Evolutionary conservation across 2,797 vertebrate species (phyloP), one percentile per base, ranked within the genome.

Genomic region (Schizothorax lantsangensis): DNA sequence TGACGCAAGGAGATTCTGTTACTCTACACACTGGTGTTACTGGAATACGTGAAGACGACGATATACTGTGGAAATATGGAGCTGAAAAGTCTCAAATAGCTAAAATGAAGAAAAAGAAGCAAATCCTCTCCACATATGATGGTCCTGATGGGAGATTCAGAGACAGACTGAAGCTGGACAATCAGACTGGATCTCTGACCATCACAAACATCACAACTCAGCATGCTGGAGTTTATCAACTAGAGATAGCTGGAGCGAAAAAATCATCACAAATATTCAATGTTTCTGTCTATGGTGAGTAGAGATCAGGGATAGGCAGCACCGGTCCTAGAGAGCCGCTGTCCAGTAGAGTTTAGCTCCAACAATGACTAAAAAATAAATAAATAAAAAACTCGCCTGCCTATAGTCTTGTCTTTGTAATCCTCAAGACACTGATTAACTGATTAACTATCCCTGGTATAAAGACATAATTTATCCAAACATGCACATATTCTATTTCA

Each of bases 51-150:
- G 19, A 17, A 47, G 1, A 1, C 0, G 6, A 73, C 0, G 0
- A 47, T 0, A 4, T 73, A 7, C 0, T 17, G 43, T 73, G 71
- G 71, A 47, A 4, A 0, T 73, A 0, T 73, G 6, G 40, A 43
- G 40, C 9, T 43, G 40, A 73, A 73, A 73, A 26, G 0, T 26
- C 1, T 4, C 1, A 0, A 0, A 45, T 73, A 45, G 23, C 36
- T 2, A 2, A 11, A 69, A 69, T 2, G 0, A 38, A 2, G 0
- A 38, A 36, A 36, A 4, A 2, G 0, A 30, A 30, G 30, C 30
- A 30, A 30, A 30, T 30, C 30, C 11, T 38, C 1, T 21, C 7
- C 66, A 69, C 1, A 10, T 21, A 10, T 38, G 0, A 69, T 36
- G 66, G 0, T 19, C 3, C 7, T 69, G 68, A 69, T 11, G 19